Evolutionary conservation across 2,797 vertebrate species (phyloP).

Genomic region (Acanthornis magna): DNA sequence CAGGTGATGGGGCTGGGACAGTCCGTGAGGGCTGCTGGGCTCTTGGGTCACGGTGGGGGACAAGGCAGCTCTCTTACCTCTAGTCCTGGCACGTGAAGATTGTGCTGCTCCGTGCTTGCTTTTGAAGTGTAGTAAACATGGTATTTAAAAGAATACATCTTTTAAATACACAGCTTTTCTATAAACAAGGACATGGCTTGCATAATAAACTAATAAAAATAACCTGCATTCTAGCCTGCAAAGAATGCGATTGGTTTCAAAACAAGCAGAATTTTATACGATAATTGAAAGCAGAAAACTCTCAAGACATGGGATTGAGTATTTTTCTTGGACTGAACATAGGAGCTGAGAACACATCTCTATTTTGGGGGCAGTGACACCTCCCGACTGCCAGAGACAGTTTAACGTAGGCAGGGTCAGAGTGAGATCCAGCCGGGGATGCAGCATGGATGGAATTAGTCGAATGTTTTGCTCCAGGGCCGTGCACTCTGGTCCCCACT

Average conservation of each 20-base stretch:
- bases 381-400: slow-evolving; percentile 1
- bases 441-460: background rate
- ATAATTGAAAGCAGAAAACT: slow-evolving; percentile 68
- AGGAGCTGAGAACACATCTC: slow-evolving; percentile 24
- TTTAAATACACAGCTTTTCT: slow-evolving; percentile 33
- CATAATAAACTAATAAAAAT: slow-evolving; percentile 72
- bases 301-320: slow-evolving; percentile 41
- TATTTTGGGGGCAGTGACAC: slow-evolving; percentile 39
- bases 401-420: background rate
- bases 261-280: slow-evolving; percentile 54
- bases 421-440: background rate
- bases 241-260: slow-evolving; percentile 64
- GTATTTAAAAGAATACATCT: slow-evolving; percentile 39
- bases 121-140: slow-evolving; percentile 39
- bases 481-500: rapidly evolving
- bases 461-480: background rate
- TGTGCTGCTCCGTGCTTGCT: background rate
- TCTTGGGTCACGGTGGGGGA: rapidly evolving
- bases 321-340: slow-evolving; percentile 55
- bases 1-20: rapidly evolving
- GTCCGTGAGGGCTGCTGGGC: background rate
- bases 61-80: background rate
- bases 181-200: slow-evolving; percentile 64
- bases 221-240: slow-evolving; percentile 69
- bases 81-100: background rate